These are phyloP conservation scores for Catagonus wagneri DNA, from an alignment of 2,113 vertebrate genomes.

Conservation along the genomic window DNA sequence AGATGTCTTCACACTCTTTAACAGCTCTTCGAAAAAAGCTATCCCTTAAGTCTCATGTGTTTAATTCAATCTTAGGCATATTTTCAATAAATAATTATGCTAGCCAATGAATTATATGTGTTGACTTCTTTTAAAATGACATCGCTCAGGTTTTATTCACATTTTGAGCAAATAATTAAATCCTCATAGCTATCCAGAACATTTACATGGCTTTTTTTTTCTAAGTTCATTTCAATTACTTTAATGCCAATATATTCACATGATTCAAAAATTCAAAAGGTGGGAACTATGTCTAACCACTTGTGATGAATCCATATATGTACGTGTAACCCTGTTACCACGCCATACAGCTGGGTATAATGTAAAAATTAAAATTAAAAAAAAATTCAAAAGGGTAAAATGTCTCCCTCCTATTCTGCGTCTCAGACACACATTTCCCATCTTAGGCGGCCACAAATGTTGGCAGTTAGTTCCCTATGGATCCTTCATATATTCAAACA, in stretches of 20 bases:
- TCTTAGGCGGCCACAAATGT: not conserved
- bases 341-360: too few species aligned
- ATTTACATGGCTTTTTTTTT: conserved; percentile 3
- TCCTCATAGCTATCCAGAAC: not conserved
- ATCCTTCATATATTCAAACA: not conserved
- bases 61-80: not conserved
- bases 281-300: too few species aligned
- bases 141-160: conserved; percentile 11
- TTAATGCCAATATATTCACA: conserved; percentile 24
- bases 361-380: too few species aligned
- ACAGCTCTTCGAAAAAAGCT: not conserved
- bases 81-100: conserved; percentile 51
- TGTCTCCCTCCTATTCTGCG: not conserved
- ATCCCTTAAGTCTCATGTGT: not conserved
- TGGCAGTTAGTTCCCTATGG: conserved; percentile 8
- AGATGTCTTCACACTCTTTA: not conserved
- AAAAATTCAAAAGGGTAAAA: conserved; percentile 40
- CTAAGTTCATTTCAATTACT: not conserved
- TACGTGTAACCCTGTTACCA: too few species aligned
- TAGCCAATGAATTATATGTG: not conserved
- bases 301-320: too few species aligned
- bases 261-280: conserved; percentile 24
- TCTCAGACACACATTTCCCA: not conserved
- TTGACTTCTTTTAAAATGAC: conserved; percentile 35
- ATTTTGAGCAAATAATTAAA: conserved; percentile 47